A percentile compares a stretch with the other conserved stretches of the same genome.
phyloP scores from a whole-genome alignment of 2,888 invertebrate species.

The Diadegma fenestrale region DNA sequence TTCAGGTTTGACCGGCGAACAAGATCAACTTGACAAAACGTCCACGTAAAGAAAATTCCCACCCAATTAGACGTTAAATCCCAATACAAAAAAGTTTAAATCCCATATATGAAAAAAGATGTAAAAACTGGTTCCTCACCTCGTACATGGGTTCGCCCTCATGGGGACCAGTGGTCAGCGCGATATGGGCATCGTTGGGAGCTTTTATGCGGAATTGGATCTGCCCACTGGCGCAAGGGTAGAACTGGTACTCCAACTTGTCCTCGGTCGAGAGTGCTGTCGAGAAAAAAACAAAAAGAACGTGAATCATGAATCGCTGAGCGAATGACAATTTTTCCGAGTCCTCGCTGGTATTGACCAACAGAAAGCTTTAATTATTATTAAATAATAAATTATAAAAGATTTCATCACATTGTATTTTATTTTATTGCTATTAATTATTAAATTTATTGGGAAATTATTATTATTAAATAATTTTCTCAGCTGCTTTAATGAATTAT shows the following conservation, averaged over 20 bases:
- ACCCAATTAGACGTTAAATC: constrained; percentile 7
- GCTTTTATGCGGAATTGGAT: constrained; percentile 93
- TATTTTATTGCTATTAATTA: no score
- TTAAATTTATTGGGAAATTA: no score
- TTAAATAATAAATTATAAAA: constrained; percentile 6
- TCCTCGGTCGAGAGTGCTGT: constrained; percentile 92
- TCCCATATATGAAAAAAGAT: background rate
- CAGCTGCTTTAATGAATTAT: no score
- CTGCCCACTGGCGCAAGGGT: constrained; percentile 89
- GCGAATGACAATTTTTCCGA: no score
- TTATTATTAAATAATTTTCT: no score
- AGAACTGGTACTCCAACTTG: constrained; percentile 93
- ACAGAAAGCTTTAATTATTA: background rate
- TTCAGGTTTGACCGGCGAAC: background rate
- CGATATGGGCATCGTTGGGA: constrained; percentile 94
- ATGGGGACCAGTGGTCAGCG: constrained; percentile 90
- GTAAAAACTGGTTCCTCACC: constrained; percentile 83
- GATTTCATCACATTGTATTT: no score
- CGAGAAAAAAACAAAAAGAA: constrained; percentile 78
- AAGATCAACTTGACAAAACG: background rate
- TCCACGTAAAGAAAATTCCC: background rate
- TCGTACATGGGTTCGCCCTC: constrained; percentile 93
- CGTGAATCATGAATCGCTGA: background rate
- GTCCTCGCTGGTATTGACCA: no score
- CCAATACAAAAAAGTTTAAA: background rate